Evolutionary conservation across 2,113 vertebrate species (phyloP).

Genomic region (Gymnogyps californianus): DNA sequence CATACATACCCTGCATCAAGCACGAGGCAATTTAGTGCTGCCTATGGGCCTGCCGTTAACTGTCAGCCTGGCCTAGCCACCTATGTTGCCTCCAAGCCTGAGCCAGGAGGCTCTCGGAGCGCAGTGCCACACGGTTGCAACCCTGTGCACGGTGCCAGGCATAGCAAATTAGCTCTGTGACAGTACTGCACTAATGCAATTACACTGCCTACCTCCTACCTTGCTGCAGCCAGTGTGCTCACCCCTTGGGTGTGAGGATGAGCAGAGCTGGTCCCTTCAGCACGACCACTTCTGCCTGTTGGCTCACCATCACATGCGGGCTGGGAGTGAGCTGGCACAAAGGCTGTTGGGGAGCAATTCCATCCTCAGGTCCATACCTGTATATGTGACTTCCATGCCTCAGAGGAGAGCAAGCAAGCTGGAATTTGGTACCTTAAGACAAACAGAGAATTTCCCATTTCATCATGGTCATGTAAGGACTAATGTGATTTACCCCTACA

Average conservation of each 20-base stretch:
- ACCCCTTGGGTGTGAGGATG: background rate
- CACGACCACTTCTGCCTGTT: background rate
- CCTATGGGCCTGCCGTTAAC: background rate
- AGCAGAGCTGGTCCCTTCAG: background rate
- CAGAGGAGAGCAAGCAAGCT: background rate
- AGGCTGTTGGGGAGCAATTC: background rate
- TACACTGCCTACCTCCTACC: background rate
- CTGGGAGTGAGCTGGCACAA: background rate
- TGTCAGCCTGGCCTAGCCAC: background rate
- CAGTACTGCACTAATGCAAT: background rate
- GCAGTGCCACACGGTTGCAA: background rate
- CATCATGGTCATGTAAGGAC: background rate
- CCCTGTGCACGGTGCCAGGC: background rate
- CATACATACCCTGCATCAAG: background rate
- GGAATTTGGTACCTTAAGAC: background rate
- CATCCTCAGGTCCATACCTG: background rate
- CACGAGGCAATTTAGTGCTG: background rate
- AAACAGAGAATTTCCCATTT: background rate
- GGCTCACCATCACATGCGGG: background rate
- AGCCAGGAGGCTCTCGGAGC: fast-evolving
- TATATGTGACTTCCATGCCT: background rate
- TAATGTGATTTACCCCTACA: background rate
- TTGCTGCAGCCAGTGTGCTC: background rate
- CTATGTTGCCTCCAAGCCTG: background rate
- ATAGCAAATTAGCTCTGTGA: background rate